Evolutionary conservation across 1,140 invertebrate genomes (phyloP).

Genomic region (Myzus persicae): DNA sequence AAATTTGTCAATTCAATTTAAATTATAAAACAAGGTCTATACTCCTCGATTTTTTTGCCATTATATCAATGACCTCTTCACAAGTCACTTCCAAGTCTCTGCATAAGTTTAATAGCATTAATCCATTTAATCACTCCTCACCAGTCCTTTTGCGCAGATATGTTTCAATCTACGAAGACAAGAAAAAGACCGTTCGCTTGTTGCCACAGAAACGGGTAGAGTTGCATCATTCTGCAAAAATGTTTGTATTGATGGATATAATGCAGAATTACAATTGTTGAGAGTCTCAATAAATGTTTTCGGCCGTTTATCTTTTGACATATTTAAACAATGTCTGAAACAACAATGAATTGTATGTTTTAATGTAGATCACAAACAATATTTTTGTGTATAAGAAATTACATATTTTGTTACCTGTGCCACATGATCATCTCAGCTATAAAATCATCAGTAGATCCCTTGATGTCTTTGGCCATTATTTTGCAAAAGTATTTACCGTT

Average conservation of each 20-base stretch:
- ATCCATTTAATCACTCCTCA: background rate
- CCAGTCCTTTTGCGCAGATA: slow-evolving; percentile 5
- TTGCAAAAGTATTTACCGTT: background rate
- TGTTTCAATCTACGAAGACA: slow-evolving; percentile 30
- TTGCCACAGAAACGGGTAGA: background rate
- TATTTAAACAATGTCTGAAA: slow-evolving; percentile 33
- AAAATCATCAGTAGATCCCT: slow-evolving; percentile 43
- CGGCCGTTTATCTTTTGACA: background rate
- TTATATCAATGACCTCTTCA: no score
- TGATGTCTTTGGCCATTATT: slow-evolving; percentile 26
- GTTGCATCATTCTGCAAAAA: no score
- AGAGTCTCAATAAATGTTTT: slow-evolving; percentile 22
- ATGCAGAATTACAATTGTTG: background rate
- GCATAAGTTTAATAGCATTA: no score
- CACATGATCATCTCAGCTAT: slow-evolving; percentile 26
- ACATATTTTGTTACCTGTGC: background rate
- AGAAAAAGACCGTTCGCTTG: slow-evolving; percentile 30
- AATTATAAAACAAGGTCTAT: background rate
- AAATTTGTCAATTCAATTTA: background rate
- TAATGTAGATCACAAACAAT: slow-evolving; percentile 13
- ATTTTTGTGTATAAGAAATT: slow-evolving; percentile 1
- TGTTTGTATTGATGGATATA: no score
- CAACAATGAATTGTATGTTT: background rate
- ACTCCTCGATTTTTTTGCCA: background rate
- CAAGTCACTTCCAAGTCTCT: background rate